phyloP scores from a whole-genome alignment of 30 jellyfish, hydroid and myxozoan species.

The Chironex yamaguchii region DNA sequence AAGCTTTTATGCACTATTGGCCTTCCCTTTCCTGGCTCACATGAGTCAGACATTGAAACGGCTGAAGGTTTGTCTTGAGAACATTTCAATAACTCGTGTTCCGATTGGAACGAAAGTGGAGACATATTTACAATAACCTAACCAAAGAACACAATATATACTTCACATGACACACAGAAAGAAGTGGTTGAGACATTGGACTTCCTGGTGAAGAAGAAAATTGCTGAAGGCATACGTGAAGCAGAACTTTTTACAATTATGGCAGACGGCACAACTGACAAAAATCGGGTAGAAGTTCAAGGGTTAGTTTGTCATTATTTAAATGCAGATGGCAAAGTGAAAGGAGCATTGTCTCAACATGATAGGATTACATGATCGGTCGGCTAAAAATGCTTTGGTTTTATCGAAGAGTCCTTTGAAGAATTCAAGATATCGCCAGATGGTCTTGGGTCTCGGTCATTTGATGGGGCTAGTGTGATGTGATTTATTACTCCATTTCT shows the following conservation, averaged over 20 bases:
- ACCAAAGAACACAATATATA: conserved; percentile 1
- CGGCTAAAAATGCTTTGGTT: neutral
- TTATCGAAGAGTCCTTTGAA: neutral
- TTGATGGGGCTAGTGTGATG: no score
- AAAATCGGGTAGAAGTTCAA: neutral
- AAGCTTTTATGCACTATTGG: neutral
- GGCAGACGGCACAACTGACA: conserved; percentile 38
- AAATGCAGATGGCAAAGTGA: neutral
- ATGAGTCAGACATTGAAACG: neutral
- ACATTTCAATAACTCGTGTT: conserved; percentile 2
- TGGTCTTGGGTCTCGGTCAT: neutral
- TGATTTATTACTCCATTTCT: no score
- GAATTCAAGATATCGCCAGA: neutral
- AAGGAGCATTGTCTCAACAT: neutral
- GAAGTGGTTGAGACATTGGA: neutral
- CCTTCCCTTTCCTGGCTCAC: neutral
- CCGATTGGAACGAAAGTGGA: conserved; percentile 31
- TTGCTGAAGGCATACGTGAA: conserved; percentile 10
- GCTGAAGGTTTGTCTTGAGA: neutral
- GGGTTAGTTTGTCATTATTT: neutral
- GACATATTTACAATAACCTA: neutral
- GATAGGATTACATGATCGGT: neutral
- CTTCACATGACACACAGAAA: neutral
- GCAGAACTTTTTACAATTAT: neutral
- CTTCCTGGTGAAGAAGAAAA: neutral